Evolutionary conservation across 2,888 invertebrate species (phyloP).

Genomic region (Pheosia tremula): DNA sequence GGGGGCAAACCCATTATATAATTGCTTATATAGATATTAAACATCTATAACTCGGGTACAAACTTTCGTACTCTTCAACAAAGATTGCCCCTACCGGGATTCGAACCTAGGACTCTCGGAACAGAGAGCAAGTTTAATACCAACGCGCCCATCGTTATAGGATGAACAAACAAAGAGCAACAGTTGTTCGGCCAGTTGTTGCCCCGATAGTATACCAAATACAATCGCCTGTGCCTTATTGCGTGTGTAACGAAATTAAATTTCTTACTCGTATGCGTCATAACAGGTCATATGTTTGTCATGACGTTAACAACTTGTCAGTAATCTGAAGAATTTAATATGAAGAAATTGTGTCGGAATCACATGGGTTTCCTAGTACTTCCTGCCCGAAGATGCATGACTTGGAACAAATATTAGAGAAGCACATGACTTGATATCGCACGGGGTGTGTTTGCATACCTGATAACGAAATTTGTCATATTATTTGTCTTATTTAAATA

Average conservation of each 20-base stretch:
- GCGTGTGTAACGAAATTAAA: not conserved
- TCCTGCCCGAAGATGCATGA: constrained; percentile 45
- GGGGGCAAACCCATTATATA: no score
- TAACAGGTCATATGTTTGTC: not conserved
- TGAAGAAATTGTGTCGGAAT: not conserved
- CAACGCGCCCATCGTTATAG: no score
- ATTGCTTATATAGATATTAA: no score
- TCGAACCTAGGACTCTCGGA: no score
- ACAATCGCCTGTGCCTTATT: no score
- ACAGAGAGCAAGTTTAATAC: no score
- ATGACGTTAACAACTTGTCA: not conserved
- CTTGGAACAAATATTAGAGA: constrained; percentile 56
- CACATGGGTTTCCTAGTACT: constrained; percentile 16
- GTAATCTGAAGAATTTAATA: constrained; percentile 1
- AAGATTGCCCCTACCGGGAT: no score
- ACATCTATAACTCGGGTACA: no score
- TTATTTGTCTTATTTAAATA: constrained; percentile 19
- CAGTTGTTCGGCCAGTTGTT: no score
- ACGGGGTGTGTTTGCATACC: constrained; percentile 42
- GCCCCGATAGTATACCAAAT: no score
- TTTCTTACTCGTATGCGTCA: not conserved
- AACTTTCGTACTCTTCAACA: no score
- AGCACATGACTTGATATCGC: constrained; percentile 59
- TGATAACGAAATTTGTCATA: constrained; percentile 41
- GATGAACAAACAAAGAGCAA: no score